Conservation (phyloP, 2,888 invertebrate species). For the Nomada fucata region DNA sequence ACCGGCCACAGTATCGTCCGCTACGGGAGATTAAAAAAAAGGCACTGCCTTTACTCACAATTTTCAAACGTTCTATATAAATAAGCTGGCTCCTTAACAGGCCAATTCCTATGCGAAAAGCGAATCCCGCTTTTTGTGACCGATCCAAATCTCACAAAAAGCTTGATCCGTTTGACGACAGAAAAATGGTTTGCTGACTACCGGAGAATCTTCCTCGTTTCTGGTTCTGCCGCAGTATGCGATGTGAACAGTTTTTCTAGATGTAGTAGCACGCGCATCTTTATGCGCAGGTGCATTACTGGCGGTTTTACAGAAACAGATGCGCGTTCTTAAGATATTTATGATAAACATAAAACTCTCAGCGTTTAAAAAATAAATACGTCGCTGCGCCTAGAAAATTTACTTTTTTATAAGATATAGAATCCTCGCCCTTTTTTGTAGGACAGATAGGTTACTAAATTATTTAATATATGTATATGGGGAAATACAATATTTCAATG, state of each 20-base stretch:
- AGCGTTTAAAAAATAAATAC: neutral
- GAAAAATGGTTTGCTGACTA: constrained; percentile 82
- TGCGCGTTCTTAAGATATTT: neutral
- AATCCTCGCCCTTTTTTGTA: neutral
- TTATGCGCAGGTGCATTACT: constrained; percentile 65
- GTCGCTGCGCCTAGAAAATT: neutral
- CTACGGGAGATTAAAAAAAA: constrained; percentile 51
- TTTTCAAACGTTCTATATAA: constrained; percentile 66
- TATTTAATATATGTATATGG: neutral
- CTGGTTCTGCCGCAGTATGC: constrained; percentile 66
- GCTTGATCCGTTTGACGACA: constrained; percentile 84
- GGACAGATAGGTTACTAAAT: neutral
- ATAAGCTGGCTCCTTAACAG: constrained; percentile 69
- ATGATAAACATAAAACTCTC: neutral
- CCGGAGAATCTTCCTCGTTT: constrained; percentile 78
- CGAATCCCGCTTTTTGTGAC: constrained; percentile 84
- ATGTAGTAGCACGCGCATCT: constrained; percentile 58
- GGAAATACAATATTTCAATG: no score
- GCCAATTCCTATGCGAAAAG: constrained; percentile 84
- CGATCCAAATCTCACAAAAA: constrained; percentile 84
- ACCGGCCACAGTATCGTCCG: constrained; percentile 66
- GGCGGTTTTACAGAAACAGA: constrained; percentile 59
- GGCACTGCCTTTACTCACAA: constrained; percentile 73
- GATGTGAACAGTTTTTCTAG: constrained; percentile 58
- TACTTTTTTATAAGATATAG: neutral